Conservation (phyloP, 2,113 vertebrate genomes). For the Hippocampus guttulatus region DNA sequence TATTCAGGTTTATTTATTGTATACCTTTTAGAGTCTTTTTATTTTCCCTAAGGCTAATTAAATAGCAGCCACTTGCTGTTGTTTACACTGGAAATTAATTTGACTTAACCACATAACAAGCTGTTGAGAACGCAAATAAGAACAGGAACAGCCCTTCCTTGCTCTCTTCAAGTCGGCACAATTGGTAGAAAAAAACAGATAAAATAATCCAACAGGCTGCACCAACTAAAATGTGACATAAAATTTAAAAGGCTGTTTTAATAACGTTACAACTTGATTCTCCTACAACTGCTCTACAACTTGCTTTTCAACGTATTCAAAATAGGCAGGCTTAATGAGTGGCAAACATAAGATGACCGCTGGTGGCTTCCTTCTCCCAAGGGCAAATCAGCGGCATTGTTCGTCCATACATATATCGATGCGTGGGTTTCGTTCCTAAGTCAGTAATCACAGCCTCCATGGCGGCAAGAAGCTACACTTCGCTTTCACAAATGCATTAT, state of each 20-base stretch:
- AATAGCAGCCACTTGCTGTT: background rate
- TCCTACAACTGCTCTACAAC: background rate
- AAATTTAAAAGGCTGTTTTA: background rate
- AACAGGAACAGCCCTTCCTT: background rate
- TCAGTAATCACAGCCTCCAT: too few species aligned
- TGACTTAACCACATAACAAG: constrained; percentile 7
- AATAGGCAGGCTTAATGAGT: too few species aligned
- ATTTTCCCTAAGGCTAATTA: background rate
- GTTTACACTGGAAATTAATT: background rate
- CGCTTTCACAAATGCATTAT: too few species aligned
- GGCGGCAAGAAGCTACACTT: too few species aligned
- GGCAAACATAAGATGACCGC: too few species aligned
- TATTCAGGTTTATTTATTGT: background rate
- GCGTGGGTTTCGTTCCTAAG: too few species aligned
- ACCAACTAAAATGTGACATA: background rate
- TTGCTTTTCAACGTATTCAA: too few species aligned
- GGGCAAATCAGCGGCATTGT: too few species aligned
- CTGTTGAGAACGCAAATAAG: background rate
- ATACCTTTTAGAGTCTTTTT: background rate
- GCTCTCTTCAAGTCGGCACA: background rate
- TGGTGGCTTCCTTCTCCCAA: too few species aligned
- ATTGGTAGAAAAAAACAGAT: background rate
- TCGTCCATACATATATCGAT: too few species aligned
- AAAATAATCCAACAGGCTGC: background rate
- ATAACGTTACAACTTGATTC: background rate